These are phyloP conservation scores for Phoxinus dragarum DNA, from an alignment of 2,797 vertebrate species.

Conservation along the genomic window DNA sequence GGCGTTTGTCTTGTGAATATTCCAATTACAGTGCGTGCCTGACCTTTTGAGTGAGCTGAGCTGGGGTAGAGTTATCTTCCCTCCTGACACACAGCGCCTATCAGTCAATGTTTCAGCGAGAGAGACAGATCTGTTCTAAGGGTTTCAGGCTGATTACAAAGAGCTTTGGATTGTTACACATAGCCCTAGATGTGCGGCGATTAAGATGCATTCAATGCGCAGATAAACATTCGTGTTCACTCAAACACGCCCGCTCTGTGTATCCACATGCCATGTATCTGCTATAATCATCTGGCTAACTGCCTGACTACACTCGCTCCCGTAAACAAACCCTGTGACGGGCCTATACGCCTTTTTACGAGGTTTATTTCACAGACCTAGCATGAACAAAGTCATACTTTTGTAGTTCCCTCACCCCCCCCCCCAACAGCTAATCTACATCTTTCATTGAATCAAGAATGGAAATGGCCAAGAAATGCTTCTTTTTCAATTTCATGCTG, in stretches of 20 bases:
- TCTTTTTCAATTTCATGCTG: conserved; percentile 99
- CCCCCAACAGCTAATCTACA: conserved; percentile 86
- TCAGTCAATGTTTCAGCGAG: conserved; percentile 86
- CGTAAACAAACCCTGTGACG: conserved; percentile 81
- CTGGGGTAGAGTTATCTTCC: conserved; percentile 98
- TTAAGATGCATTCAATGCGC: conserved; percentile 46
- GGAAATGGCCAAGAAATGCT: conserved; percentile 98
- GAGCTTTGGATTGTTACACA: conserved; percentile 35
- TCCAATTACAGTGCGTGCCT: conserved; percentile 90
- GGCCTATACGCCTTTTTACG: conserved; percentile 69
- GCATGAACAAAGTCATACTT: conserved; percentile 79
- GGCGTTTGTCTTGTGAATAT: conserved; percentile 87
- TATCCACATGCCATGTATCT: conserved; percentile 32
- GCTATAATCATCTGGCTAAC: conserved; percentile 63
- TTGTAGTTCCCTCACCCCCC: conserved; percentile 67
- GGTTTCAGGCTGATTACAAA: conserved; percentile 31
- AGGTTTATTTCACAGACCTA: conserved; percentile 65
- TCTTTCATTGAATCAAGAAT: conserved; percentile 99
- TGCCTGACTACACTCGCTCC: conserved; percentile 73
- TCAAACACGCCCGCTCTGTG: conserved; percentile 30
- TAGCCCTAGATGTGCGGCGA: conserved; percentile 37
- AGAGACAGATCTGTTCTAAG: conserved; percentile 33
- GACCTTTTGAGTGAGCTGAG: conserved; percentile 96
- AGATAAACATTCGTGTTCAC: conserved; percentile 48
- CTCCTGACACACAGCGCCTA: conserved; percentile 92